Evolutionary conservation across 2,888 invertebrate genomes (phyloP), one percentile per base, ranked within the genome.

Genomic region (Mesoligia furuncula): DNA sequence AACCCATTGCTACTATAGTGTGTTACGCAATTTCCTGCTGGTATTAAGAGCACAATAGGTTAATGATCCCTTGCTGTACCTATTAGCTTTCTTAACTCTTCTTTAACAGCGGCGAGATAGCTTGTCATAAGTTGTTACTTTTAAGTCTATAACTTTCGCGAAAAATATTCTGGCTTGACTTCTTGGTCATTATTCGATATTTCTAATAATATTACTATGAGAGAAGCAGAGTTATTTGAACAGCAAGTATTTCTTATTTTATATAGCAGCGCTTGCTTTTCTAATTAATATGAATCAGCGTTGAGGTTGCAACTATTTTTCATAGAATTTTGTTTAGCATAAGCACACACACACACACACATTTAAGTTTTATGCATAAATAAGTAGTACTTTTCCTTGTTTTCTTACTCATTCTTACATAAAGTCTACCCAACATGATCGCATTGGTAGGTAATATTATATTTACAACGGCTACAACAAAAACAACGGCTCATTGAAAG

Each of bases 381-480:
- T 24, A 2, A 15, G 13, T 1, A 31, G 0, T 27, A 42, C 0
- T 36, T 72, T 42, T 71, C 51, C 57, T 66, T 59, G 20, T 24
- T 57, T 79, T 54, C 24, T 0, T 42, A 79, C 27, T 66, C 42
- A 72, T 79, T 80, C 65, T 54, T 27, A 2, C 11, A 11, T 27
- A 2, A 45, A 36, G 24, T 24, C 8, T 76, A 36, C 42, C n/a
- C 27, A 42, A n/a, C 8, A 15, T 7, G 6, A 24, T n/a, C 8
- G 24, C 24, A 15, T 66, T n/a, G 17, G 31, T 62, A 27, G n/a
- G 24, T 20, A 74, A 62, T 70, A 42, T n/a, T 69, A 13, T 42
- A 31, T 54, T 77, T n/a, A 17, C n/a, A 39, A n/a, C n/a, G n/a
- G n/a, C n/a, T n/a, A n/a, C n/a, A n/a, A n/a, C n/a, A n/a, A n/a